Conservation (phyloP, 1,140 invertebrate genomes). For the Atopsyche davidsoni region DNA sequence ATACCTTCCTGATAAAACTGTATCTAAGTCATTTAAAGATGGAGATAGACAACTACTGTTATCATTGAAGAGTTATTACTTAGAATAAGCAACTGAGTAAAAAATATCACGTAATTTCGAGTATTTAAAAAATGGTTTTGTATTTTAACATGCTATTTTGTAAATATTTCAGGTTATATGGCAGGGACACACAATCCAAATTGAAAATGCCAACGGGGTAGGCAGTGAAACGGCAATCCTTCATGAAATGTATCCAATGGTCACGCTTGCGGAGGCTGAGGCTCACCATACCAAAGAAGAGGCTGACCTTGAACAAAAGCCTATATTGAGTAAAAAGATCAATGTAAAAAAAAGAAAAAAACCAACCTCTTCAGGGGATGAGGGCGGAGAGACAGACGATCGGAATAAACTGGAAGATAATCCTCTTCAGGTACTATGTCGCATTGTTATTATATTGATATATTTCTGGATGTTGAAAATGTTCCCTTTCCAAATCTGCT, state of each 20-base stretch:
- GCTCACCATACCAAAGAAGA: conserved; percentile 25
- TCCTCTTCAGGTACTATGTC: conserved; percentile 32
- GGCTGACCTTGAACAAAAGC: conserved; percentile 31
- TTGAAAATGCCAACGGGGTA: conserved; percentile 44
- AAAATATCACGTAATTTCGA: no score
- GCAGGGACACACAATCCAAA: conserved; percentile 55
- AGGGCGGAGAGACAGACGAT: conserved; percentile 43
- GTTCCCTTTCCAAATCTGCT: no score
- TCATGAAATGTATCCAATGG: conserved; percentile 27
- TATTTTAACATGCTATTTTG: no score
- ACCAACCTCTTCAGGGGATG: conserved; percentile 40
- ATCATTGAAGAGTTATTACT: no score
- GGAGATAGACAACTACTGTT: no score
- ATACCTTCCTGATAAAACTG: no score
- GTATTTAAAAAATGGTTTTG: no score
- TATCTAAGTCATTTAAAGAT: no score
- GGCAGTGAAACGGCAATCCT: conserved; percentile 30
- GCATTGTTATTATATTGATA: background rate
- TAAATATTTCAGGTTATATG: conserved; percentile 49
- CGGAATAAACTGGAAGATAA: conserved; percentile 46
- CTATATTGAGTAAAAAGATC: conserved; percentile 45
- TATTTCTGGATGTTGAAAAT: no score
- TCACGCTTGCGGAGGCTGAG: conserved; percentile 14
- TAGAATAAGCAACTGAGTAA: no score
- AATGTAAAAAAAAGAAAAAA: conserved; percentile 47